phyloP scores from a whole-genome alignment of 2,113 vertebrate species.

The Triplophysa rosa region DNA sequence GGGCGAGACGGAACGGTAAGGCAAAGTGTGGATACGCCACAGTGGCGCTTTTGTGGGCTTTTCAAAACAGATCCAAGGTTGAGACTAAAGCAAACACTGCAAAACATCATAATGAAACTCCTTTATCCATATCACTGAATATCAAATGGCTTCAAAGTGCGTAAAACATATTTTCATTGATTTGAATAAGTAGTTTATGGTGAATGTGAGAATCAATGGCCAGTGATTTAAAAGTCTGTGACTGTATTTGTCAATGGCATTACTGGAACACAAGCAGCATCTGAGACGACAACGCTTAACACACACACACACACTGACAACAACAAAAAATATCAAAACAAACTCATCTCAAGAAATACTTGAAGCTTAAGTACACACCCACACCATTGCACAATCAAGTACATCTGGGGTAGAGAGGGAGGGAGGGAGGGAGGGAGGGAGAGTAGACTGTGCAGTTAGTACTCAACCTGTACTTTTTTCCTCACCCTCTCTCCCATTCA shows the following conservation, averaged over 20 bases:
- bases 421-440: not conserved
- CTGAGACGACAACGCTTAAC: not conserved
- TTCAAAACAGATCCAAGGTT: not conserved
- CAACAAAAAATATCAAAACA: not conserved
- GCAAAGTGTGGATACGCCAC: not conserved
- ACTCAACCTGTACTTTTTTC: not conserved
- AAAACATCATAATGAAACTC: not conserved
- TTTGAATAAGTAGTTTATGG: not conserved
- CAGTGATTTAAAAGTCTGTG: not conserved
- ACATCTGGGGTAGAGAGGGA: not conserved
- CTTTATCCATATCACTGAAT: not conserved
- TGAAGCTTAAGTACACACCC: constrained; percentile 18
- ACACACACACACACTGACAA: not conserved
- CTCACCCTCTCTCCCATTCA: not conserved
- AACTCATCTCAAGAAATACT: constrained; percentile 4
- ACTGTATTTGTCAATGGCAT: not conserved
- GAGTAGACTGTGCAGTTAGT: constrained; percentile 1
- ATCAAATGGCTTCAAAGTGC: not conserved
- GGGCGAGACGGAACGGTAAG: not conserved
- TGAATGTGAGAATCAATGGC: not conserved
- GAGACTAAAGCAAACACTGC: not conserved
- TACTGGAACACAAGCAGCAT: not conserved
- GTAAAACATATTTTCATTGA: not conserved
- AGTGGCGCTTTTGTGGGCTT: not conserved
- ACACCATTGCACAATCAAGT: constrained; percentile 13